Conservation (phyloP, 1,140 invertebrate species). For the Trichonephila inaurata region DNA sequence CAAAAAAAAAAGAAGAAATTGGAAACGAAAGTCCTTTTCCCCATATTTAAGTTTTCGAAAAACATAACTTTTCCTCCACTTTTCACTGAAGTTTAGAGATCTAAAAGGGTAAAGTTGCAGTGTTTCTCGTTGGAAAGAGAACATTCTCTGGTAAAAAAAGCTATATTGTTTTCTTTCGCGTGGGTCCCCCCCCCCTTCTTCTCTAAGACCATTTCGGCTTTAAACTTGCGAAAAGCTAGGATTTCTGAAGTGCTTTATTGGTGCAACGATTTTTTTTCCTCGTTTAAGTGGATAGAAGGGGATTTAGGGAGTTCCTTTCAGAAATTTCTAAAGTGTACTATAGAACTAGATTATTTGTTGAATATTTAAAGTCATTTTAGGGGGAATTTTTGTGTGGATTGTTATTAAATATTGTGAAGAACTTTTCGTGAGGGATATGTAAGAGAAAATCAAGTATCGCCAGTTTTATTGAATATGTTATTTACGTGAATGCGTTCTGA, state of each 20-base stretch:
- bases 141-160: neutral
- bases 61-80: constrained; percentile 1
- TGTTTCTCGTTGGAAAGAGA: constrained; percentile 5
- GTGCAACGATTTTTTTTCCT: neutral
- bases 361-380: too few species aligned
- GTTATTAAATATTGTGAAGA: too few species aligned
- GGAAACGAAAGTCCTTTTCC: neutral
- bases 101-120: constrained; percentile 3
- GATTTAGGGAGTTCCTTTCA: neutral
- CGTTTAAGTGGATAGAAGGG: neutral
- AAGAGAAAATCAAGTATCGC: too few species aligned
- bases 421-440: too few species aligned
- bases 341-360: too few species aligned
- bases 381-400: too few species aligned
- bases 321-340: neutral
- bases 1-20: neutral
- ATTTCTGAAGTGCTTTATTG: neutral
- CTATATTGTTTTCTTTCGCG: neutral
- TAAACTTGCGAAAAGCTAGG: neutral
- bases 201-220: neutral
- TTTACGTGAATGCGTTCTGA: too few species aligned
- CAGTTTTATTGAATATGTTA: too few species aligned
- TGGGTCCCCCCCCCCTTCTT: neutral
- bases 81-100: neutral
- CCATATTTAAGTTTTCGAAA: neutral